phyloP scores from a whole-genome alignment of 2,113 vertebrate genomes.

The Cathartes aura region DNA sequence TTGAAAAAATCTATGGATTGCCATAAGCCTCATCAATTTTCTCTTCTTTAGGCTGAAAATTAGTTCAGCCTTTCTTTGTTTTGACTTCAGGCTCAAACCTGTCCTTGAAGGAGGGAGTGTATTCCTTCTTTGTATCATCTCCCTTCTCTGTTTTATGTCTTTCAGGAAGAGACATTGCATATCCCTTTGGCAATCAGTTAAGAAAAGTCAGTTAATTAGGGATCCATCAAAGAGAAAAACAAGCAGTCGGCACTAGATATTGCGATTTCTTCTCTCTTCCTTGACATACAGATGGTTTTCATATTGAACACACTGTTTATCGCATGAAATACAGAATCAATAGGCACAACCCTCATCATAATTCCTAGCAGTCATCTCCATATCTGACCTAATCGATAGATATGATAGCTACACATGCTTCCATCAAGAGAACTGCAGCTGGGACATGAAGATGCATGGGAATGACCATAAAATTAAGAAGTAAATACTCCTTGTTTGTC shows the following conservation, averaged over 20 bases:
- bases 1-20: background rate
- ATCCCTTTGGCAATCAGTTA: background rate
- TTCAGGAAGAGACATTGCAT: background rate
- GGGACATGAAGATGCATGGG: background rate
- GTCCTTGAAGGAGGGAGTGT: background rate
- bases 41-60: background rate
- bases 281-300: conserved; percentile 1
- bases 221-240: background rate
- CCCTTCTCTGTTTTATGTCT: conserved; percentile 2
- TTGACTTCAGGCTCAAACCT: conserved; percentile 6
- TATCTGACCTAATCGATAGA: background rate
- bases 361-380: background rate
- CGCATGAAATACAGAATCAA: background rate
- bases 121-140: background rate
- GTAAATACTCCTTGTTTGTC: background rate
- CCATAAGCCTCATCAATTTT: background rate
- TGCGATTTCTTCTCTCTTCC: background rate
- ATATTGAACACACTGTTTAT: background rate
- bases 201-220: conserved; percentile 25
- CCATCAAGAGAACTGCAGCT: background rate
- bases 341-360: background rate
- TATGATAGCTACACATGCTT: background rate
- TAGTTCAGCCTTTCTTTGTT: background rate
- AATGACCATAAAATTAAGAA: background rate
- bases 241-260: background rate